Evolutionary conservation across 2,888 invertebrate species (phyloP).

Genomic region (Thera britannica): DNA sequence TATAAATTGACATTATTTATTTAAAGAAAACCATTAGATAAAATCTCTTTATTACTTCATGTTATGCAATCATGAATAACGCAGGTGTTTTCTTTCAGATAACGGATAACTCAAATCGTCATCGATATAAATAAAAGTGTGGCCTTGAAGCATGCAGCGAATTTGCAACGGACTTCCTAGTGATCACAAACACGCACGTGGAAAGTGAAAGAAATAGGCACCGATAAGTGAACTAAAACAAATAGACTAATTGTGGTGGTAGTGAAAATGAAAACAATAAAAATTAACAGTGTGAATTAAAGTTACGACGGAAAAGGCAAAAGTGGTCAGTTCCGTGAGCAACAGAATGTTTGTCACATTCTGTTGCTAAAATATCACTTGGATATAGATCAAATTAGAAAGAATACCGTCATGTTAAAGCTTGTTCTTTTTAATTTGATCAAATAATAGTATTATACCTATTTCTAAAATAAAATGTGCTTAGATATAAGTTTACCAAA

Average conservation of each 20-base stretch:
- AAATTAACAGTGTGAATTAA: constrained; percentile 10
- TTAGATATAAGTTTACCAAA: constrained; percentile 59
- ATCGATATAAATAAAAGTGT: constrained; percentile 40
- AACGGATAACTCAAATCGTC: constrained; percentile 56
- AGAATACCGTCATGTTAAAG: constrained; percentile 46
- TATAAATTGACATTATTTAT: too few relatives aligned
- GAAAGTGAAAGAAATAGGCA: constrained; percentile 31
- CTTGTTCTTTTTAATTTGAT: constrained; percentile 71
- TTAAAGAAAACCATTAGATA: too few relatives aligned
- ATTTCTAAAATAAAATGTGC: constrained; percentile 22
- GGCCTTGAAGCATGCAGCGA: constrained; percentile 19
- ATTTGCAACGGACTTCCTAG: constrained; percentile 32
- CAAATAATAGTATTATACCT: constrained; percentile 36
- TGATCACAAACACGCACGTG: constrained; percentile 34
- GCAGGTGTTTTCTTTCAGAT: constrained; percentile 49
- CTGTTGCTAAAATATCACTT: not conserved
- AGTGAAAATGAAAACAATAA: constrained; percentile 31
- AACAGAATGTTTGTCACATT: too few relatives aligned
- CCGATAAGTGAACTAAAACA: constrained; percentile 13
- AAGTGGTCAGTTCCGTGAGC: constrained; percentile 1
- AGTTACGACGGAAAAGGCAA: constrained; percentile 16
- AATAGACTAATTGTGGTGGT: constrained; percentile 12
- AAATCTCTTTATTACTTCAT: too few relatives aligned
- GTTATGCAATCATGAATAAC: not conserved
- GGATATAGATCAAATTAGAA: constrained; percentile 61